Percentiles rank a stretch among this genome's conserved stretches.
Conservation (phyloP, 2,888 invertebrate species). For the Drosophila neonasuta region DNA sequence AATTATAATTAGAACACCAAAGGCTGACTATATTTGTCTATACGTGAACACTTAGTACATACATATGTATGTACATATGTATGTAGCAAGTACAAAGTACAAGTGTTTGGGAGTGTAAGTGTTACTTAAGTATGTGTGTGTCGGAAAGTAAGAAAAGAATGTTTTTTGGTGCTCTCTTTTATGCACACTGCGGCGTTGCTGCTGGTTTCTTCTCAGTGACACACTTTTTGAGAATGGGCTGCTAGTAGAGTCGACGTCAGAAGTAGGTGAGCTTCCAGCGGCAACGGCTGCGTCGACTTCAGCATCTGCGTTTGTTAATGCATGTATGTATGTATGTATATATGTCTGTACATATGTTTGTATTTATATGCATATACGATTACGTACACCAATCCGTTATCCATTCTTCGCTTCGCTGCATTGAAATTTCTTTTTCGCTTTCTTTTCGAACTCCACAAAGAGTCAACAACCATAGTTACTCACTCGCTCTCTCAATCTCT, state of each 20-base stretch:
- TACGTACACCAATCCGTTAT: conserved; percentile 38
- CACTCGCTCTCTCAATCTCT: conserved; percentile 21
- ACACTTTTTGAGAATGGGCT: conserved; percentile 54
- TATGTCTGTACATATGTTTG: conserved; percentile 7
- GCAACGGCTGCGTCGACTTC: conserved; percentile 11
- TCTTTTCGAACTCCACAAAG: conserved; percentile 67
- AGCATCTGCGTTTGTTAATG: conserved; percentile 10
- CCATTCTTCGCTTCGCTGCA: conserved; percentile 73
- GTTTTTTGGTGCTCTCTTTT: conserved; percentile 56
- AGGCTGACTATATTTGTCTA: conserved; percentile 15
- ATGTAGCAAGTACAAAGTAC: conserved; percentile 9
- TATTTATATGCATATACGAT: background rate
- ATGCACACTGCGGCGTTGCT: conserved; percentile 34
- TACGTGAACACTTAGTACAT: no score
- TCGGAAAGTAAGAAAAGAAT: conserved; percentile 68
- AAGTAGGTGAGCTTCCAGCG: conserved; percentile 63
- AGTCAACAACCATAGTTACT: conserved; percentile 38
- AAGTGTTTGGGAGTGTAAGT: no score
- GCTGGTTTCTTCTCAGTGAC: conserved; percentile 63
- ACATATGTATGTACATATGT: background rate
- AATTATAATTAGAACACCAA: conserved; percentile 57
- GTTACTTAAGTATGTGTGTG: conserved; percentile 6
- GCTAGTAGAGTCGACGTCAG: conserved; percentile 37
- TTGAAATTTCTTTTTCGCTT: conserved; percentile 75
- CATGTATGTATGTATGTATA: background rate